These are phyloP conservation scores for Danio albolineatus DNA, from an alignment of 2,797 vertebrate genomes.

Conservation along the genomic window DNA sequence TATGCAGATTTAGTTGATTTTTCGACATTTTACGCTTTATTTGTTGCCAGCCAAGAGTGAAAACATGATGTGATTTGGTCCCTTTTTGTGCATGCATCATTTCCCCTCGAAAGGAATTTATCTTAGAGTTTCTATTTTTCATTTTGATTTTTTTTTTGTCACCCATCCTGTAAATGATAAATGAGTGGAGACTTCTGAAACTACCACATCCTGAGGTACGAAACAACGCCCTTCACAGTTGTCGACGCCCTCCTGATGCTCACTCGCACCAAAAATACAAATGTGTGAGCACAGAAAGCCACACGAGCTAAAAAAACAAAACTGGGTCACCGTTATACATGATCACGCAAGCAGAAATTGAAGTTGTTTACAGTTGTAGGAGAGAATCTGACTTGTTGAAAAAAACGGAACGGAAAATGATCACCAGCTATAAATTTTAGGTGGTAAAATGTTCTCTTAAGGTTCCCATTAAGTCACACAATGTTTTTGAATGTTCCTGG, in stretches of 20 bases:
- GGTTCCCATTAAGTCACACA: too few species aligned
- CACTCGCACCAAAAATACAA: slow-evolving; percentile 42
- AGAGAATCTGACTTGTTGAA: not conserved
- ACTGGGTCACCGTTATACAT: not conserved
- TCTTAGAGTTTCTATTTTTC: not conserved
- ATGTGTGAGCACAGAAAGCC: slow-evolving; percentile 10
- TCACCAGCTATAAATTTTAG: too few species aligned
- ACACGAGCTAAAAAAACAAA: slow-evolving; percentile 5
- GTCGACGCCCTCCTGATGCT: slow-evolving; percentile 69
- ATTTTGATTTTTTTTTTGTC: not conserved
- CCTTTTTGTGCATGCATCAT: not conserved
- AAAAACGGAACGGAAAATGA: not conserved
- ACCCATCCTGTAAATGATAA: not conserved
- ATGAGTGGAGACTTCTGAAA: slow-evolving; percentile 34
- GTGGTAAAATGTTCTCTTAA: too few species aligned
- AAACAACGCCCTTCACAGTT: slow-evolving; percentile 73
- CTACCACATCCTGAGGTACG: slow-evolving; percentile 64
- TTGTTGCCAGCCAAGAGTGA: not conserved
- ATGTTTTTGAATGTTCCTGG: too few species aligned
- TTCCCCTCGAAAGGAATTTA: not conserved
- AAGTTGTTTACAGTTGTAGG: slow-evolving; percentile 1
- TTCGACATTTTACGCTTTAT: not conserved
- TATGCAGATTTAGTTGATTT: not conserved
- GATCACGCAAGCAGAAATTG: not conserved
- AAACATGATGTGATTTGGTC: not conserved